Evolutionary conservation across 2,113 vertebrate genomes (phyloP).

Genomic region (Perccottus glenii): DNA sequence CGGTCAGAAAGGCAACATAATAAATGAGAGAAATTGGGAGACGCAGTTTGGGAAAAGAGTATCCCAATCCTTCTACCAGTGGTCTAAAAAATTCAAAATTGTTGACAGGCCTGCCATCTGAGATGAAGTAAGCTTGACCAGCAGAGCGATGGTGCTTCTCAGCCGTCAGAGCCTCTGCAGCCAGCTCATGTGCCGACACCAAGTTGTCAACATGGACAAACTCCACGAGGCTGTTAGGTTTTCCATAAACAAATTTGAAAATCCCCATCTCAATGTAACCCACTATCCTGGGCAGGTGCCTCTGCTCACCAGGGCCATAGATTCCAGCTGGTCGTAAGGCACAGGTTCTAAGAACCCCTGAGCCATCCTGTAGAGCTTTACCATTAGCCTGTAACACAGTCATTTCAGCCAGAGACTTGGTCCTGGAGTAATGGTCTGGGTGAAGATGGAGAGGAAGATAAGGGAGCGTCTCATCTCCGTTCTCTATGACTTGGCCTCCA

Average conservation of each 20-base stretch:
- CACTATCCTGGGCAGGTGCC: conserved; percentile 94
- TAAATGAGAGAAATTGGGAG: conserved; percentile 88
- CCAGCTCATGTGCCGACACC: conserved; percentile 86
- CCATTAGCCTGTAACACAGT: conserved; percentile 87
- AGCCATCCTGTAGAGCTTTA: conserved; percentile 50
- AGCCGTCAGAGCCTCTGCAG: conserved; percentile 81
- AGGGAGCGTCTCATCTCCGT: conserved; percentile 90
- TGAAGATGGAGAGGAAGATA: conserved; percentile 92
- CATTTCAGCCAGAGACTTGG: conserved; percentile 92
- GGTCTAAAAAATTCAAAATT: conserved; percentile 96
- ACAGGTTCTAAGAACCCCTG: conserved; percentile 83
- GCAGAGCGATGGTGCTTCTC: conserved; percentile 79
- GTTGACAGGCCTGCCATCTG: conserved; percentile 89
- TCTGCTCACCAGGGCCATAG: conserved; percentile 92
- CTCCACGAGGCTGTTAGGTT: conserved; percentile 87
- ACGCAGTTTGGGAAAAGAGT: conserved; percentile 84
- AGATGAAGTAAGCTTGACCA: conserved; percentile 95
- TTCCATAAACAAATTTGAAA: conserved; percentile 89
- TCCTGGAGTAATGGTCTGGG: conserved; percentile 93
- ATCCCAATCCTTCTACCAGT: conserved; percentile 91
- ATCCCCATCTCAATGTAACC: conserved; percentile 87
- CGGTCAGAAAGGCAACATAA: conserved; percentile 88
- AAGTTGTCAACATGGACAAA: conserved; percentile 96
- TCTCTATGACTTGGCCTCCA: conserved; percentile 89
- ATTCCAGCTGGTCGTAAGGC: conserved; percentile 91